phyloP scores from a whole-genome alignment of 2,888 invertebrate species.

The Cephus nigrinus region DNA sequence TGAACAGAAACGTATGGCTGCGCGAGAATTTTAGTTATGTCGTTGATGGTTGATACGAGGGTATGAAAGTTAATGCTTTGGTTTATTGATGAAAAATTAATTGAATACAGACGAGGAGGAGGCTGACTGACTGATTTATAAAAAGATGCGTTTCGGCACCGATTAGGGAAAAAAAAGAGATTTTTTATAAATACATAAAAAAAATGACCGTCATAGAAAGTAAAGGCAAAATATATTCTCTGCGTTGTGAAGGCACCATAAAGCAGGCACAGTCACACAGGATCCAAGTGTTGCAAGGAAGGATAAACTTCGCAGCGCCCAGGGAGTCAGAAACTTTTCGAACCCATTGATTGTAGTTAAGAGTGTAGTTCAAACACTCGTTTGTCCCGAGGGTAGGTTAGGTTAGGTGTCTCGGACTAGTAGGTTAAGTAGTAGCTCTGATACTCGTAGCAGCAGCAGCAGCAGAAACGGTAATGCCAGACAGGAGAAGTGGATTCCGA shows the following conservation, averaged over 20 bases:
- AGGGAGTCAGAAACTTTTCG: constrained; percentile 18
- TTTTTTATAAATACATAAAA: neutral
- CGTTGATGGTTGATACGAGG: too few relatives aligned
- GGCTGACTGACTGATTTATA: too few relatives aligned
- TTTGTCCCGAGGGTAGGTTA: constrained; percentile 17
- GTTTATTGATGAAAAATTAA: too few relatives aligned
- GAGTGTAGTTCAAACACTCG: constrained; percentile 24
- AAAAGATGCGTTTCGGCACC: too few relatives aligned
- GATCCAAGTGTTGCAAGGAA: neutral
- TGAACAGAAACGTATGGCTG: too few relatives aligned
- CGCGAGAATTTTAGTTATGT: too few relatives aligned
- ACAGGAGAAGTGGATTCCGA: neutral
- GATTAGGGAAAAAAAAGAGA: too few relatives aligned
- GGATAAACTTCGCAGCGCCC: neutral
- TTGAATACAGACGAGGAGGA: too few relatives aligned
- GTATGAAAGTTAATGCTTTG: too few relatives aligned
- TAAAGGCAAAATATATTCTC: neutral
- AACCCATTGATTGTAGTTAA: constrained; percentile 22
- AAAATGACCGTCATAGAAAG: neutral
- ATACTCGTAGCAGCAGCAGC: neutral
- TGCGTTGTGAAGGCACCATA: neutral
- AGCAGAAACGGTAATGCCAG: neutral
- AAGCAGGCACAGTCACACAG: neutral
- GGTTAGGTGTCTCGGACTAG: neutral
- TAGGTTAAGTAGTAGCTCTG: neutral